A percentile compares a stretch with the other conserved stretches of the same genome.
phyloP scores from a whole-genome alignment of 2,888 invertebrate genomes.

The Melipona beecheii region DNA sequence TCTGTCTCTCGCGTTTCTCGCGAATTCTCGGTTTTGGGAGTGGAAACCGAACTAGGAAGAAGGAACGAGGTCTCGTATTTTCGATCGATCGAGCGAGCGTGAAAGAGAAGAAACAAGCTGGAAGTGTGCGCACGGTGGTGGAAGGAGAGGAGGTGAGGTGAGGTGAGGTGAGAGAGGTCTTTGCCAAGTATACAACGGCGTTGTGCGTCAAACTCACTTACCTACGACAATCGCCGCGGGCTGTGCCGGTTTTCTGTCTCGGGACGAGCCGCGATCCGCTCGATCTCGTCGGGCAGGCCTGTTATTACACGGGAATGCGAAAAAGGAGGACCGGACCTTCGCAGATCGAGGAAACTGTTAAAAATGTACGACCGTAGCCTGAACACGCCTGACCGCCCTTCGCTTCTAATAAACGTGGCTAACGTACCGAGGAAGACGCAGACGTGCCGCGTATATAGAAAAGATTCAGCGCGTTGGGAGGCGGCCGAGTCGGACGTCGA shows the following conservation, averaged over 20 bases:
- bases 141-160: not conserved
- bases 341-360: constrained; percentile 70
- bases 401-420: constrained; percentile 69
- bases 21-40: too few relatives aligned
- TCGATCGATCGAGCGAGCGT: constrained; percentile 12
- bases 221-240: constrained; percentile 80
- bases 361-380: constrained; percentile 62
- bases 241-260: constrained; percentile 75
- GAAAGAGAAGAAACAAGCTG: not conserved
- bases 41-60: not conserved
- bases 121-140: not conserved
- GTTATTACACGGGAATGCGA: constrained; percentile 79
- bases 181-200: constrained; percentile 42
- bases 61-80: not conserved
- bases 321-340: constrained; percentile 72
- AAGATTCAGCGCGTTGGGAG: constrained; percentile 33
- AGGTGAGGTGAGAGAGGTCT: not conserved
- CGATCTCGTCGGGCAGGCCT: constrained; percentile 72
- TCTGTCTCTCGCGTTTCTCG: not conserved
- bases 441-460: constrained; percentile 53
- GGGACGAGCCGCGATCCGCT: constrained; percentile 68
- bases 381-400: constrained; percentile 62
- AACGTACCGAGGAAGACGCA: constrained; percentile 54
- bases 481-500: constrained; percentile 32
- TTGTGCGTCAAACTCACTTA: constrained; percentile 76